These are phyloP conservation scores for Pyrocephalus nanus DNA, from an alignment of 2,797 vertebrate genomes.

Conservation along the genomic window DNA sequence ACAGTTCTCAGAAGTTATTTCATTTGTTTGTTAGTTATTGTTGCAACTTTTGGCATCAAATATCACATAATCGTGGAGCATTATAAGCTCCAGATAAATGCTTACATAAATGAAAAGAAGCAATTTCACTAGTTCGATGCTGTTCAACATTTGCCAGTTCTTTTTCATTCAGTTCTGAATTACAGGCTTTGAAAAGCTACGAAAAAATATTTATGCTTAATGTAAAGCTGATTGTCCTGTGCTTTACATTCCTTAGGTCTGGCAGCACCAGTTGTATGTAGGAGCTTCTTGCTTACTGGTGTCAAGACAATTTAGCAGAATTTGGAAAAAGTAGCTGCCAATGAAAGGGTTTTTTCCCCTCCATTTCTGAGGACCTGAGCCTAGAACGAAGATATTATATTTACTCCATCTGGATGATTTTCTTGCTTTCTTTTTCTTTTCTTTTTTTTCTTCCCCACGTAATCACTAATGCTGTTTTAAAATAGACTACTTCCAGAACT, in stretches of 20 bases:
- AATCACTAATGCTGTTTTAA: not conserved
- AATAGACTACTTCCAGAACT: not conserved
- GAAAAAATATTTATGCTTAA: not conserved
- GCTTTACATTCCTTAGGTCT: not conserved
- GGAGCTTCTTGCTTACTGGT: not conserved
- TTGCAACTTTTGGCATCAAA: not conserved
- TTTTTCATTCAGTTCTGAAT: not conserved
- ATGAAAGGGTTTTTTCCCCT: not conserved
- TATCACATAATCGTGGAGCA: not conserved
- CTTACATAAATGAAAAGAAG: not conserved
- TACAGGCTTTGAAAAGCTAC: not conserved
- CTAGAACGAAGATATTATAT: not conserved
- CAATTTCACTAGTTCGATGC: not conserved
- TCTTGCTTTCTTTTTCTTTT: not conserved
- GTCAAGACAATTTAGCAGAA: not conserved
- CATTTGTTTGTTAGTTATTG: not conserved
- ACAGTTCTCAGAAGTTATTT: not conserved
- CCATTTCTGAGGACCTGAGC: not conserved
- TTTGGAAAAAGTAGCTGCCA: not conserved
- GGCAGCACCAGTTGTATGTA: not conserved
- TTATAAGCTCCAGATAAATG: not conserved
- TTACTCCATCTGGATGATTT: not conserved
- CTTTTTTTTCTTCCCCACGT: not conserved
- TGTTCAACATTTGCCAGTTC: not conserved
- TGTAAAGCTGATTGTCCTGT: not conserved